Percentiles rank a stretch among this genome's conserved stretches.
Evolutionary conservation across 2,797 vertebrate species (phyloP).

Genomic region (Sternotherus odoratus): DNA sequence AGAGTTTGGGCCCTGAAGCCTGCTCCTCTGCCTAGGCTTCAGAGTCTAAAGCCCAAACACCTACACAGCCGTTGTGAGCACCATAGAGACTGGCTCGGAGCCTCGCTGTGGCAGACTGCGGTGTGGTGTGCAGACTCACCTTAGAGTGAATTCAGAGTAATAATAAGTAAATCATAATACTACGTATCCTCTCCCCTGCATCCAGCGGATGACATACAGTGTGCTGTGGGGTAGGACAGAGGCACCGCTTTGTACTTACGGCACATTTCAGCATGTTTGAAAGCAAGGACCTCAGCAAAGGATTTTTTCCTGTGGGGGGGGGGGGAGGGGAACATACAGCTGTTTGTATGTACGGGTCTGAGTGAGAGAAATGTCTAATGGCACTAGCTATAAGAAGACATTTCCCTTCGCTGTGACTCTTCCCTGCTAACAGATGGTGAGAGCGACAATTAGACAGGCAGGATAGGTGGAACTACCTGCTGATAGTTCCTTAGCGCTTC

Average conservation of each 20-base stretch:
- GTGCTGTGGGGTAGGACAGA: no score
- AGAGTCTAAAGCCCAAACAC: neutral
- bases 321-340: accelerated
- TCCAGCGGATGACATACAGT: neutral
- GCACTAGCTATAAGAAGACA: accelerated
- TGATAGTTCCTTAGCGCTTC: neutral
- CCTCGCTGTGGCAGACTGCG: neutral
- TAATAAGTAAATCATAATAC: accelerated
- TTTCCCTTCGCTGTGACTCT: neutral
- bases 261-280: accelerated
- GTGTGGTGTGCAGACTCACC: neutral
- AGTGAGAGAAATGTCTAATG: neutral
- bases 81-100: neutral
- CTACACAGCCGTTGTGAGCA: neutral
- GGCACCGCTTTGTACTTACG: neutral
- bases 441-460: neutral
- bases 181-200: neutral
- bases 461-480: neutral
- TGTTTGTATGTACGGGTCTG: neutral
- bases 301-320: accelerated
- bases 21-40: neutral
- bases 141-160: neutral
- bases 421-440: neutral
- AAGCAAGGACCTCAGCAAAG: neutral
- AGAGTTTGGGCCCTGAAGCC: no score